Evolutionary conservation across 2,888 invertebrate genomes (phyloP), one percentile per base, ranked within the genome.

Genomic region (Chymomyza fuscimana): DNA sequence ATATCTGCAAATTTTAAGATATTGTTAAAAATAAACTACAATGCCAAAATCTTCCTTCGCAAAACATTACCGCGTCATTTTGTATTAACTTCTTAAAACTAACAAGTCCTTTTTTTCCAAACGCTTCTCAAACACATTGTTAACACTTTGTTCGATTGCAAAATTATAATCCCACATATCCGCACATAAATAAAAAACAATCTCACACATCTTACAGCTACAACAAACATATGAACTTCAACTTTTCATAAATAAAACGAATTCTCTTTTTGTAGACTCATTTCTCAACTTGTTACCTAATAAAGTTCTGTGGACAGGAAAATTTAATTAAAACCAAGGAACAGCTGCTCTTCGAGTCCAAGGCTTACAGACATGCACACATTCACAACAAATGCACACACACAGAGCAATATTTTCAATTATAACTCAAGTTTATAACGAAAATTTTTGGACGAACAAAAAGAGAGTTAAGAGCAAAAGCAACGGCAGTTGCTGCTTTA

Each of bases 251-350:
- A 54, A 16, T n/a, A 16, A 54, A 54, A 54, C 16, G 22, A 22
- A 19, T 54, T 54, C 40, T 46, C 40, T 81, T 85, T 74, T 83
- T 78, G 74, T 25, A 12, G 82, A 81, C 77, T 81, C 80, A 81
- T 82, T 84, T 86, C 81, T 86, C 84, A 86, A 77, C 78, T 79
- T 84, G 76, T 82, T 86, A 86, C 86, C 83, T 86, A 86, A 86
- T 82, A 86, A 85, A 85, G 81, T 85, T 82, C 80, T 86, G 85
- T 78, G 82, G 83, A 86, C 85, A 86, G 80, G 78, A 77, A 85
- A 86, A 86, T 86, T 86, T 85, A 86, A 86, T 86, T 86, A 86
- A 86, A 85, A 79, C 75, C 83, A 73, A 79, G 81, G 76, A 82
- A 83, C 86, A 86, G 86, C 83, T 83, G 87, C 82, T 86, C 74